Evolutionary conservation across 2,113 vertebrate genomes (phyloP), one percentile per base, ranked within the genome.

Genomic region (Isurus oxyrinchus): DNA sequence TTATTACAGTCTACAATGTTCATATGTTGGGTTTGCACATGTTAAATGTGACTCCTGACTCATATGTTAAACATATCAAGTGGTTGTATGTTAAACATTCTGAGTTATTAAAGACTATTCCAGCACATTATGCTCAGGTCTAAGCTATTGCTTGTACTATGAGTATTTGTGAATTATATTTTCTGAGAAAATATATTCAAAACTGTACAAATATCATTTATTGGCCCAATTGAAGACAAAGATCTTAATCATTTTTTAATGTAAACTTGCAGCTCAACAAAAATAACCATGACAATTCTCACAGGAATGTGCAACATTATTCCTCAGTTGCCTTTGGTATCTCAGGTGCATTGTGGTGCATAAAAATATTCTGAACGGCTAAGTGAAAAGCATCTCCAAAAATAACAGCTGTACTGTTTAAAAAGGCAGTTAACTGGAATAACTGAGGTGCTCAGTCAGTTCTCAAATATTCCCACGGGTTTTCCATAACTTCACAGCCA

Each of bases 211-310:
- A 57, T 88, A 88, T 88, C 2, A 35, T 35, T 13, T 88, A 55
- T 88, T 59, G 3, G 87, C 27, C 25, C 27, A 57, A 14, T 0
- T 91, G 27, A 0, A 91, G 21, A 35, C 10, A 91, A 91, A 57
- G 86, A 2, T 31, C 8, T 16, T 27, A 88, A 88, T 88, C 7
- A 3, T 13, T 59, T 90, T 55, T n/a, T 14, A 14, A 13, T 61
- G 14, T 61, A 93, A n/a, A 59, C 3, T 61, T 66, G 63, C 14
- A 61, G 31, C 5, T 55, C 31, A 19, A 93, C 14, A n/a, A 61
- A 93, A 93, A 93, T 91, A 93, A 93, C 57, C 44, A 53, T n/a
- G 57, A 93, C 57, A 93, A 61, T 59, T 93, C 55, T n/a, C 88
- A 93, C 27, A 91, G 57, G 27, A 93, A 61, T 59, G 14, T 0